phyloP scores from a whole-genome alignment of 2,113 vertebrate species.

The Xiphias gladius region DNA sequence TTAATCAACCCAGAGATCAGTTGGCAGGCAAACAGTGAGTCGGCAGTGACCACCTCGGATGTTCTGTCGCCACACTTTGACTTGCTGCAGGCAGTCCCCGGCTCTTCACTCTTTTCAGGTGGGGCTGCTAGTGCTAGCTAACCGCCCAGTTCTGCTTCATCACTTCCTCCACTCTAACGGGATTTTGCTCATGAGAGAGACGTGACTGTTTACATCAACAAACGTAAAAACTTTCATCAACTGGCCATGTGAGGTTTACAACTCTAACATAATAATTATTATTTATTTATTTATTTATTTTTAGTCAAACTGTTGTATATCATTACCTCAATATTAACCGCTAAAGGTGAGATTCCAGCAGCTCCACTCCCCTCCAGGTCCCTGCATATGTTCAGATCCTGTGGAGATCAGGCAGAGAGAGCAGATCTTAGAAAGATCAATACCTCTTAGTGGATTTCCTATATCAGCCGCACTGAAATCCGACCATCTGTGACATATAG shows the following conservation, averaged over 20 bases:
- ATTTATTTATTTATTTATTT: not conserved
- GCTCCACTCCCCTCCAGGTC: slow-evolving; percentile 43
- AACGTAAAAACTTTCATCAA: not conserved
- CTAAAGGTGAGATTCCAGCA: slow-evolving; percentile 31
- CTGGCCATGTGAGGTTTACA: not conserved
- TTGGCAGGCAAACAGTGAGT: slow-evolving; percentile 42
- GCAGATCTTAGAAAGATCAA: slow-evolving; percentile 76
- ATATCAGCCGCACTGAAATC: slow-evolving; percentile 77
- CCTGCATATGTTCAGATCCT: slow-evolving; percentile 69
- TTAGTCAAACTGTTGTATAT: not conserved
- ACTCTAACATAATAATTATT: not conserved
- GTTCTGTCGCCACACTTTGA: slow-evolving; percentile 23
- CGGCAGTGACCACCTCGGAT: slow-evolving; percentile 26
- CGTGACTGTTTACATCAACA: not conserved
- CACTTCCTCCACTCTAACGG: not conserved
- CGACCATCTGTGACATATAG: slow-evolving; percentile 83
- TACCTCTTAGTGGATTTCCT: slow-evolving; percentile 81
- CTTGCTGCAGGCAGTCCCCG: not conserved
- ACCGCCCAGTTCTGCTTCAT: too few relatives aligned
- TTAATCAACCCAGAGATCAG: slow-evolving; percentile 36
- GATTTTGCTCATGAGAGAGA: not conserved
- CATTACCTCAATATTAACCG: slow-evolving; percentile 1
- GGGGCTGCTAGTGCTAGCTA: not conserved
- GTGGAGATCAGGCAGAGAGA: slow-evolving; percentile 74
- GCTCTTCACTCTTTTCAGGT: not conserved